Conservation (phyloP, 2,797 vertebrate species). For the Halcyon leucocephala region DNA sequence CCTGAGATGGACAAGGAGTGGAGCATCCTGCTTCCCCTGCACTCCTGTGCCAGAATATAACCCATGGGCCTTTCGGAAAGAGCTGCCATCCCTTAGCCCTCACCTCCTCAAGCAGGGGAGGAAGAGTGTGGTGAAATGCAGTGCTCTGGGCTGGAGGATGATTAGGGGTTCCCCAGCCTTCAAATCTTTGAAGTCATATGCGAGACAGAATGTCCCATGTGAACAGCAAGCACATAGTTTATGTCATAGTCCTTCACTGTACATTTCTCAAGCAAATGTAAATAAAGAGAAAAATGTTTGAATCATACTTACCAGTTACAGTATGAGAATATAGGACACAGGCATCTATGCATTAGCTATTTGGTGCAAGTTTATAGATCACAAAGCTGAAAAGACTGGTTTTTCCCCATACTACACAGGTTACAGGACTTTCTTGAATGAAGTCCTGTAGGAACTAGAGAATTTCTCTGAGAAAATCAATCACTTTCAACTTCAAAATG, state of each 20-base stretch:
- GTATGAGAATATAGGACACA: not conserved
- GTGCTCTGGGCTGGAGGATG: not conserved
- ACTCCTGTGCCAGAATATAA: accelerated
- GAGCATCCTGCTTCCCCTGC: not conserved
- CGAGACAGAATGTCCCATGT: not conserved
- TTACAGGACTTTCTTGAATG: not conserved
- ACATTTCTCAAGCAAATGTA: not conserved
- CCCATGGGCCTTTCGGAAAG: accelerated
- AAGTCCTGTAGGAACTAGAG: not conserved
- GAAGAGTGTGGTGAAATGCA: accelerated
- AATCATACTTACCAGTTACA: not conserved
- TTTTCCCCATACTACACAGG: not conserved
- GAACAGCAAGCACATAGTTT: not conserved
- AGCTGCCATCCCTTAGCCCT: accelerated
- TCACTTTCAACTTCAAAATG: not conserved
- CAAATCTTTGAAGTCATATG: not conserved
- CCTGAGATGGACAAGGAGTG: not conserved
- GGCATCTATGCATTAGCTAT: not conserved
- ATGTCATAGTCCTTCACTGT: not conserved
- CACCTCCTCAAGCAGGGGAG: not conserved
- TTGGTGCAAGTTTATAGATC: not conserved
- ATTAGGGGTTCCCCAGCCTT: not conserved
- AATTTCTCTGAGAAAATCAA: constrained; percentile 37
- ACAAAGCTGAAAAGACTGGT: not conserved
- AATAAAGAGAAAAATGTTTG: not conserved